Evolutionary conservation across 2,113 vertebrate species (phyloP).

Genomic region (Caretta caretta): DNA sequence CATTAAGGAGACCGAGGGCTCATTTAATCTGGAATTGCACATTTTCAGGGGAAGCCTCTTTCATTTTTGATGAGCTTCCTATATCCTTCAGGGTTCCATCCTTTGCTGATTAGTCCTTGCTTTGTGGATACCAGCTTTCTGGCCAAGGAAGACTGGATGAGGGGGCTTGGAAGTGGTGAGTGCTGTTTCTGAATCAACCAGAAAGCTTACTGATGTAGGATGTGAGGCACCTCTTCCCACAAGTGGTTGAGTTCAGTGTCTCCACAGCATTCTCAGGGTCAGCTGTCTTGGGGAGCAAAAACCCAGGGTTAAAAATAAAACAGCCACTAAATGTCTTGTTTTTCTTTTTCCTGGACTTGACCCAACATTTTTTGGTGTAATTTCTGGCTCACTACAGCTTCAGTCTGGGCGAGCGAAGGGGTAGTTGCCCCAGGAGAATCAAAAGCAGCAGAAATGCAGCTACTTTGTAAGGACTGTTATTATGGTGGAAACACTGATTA

Average conservation of each 20-base stretch:
- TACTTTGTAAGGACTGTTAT: slow-evolving; percentile 6
- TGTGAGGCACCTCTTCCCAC: neutral
- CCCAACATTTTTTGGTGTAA: neutral
- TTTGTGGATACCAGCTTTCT: neutral
- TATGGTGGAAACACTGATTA: neutral
- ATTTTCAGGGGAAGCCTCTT: neutral
- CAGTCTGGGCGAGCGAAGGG: neutral
- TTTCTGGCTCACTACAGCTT: slow-evolving; percentile 8
- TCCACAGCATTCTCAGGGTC: neutral
- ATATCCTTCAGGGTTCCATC: neutral
- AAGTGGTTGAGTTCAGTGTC: neutral
- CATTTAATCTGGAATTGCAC: neutral
- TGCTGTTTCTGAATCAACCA: neutral
- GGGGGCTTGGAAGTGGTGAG: neutral
- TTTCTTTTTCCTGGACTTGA: neutral
- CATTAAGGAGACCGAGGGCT: neutral
- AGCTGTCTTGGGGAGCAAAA: neutral
- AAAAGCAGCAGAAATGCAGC: neutral
- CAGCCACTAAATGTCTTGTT: neutral
- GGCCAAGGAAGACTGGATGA: neutral
- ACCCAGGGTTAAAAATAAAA: slow-evolving; percentile 5
- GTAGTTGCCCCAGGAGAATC: neutral
- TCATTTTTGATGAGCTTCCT: neutral
- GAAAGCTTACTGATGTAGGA: neutral
- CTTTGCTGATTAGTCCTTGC: neutral